phyloP scores from a whole-genome alignment of 2,113 vertebrate species.

The Brachionichthys hirsutus region DNA sequence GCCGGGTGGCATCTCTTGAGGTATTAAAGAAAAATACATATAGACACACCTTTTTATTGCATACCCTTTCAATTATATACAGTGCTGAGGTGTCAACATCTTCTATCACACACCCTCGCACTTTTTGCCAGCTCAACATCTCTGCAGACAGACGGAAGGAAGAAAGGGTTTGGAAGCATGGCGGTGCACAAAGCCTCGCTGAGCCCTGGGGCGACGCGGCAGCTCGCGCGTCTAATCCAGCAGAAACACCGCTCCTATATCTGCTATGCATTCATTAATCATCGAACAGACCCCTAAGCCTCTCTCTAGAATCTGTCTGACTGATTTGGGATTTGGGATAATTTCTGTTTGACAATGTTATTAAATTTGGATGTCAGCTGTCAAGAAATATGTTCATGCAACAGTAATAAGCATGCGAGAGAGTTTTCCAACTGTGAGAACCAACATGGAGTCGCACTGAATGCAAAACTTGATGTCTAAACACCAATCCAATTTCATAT shows the following conservation, averaged over 20 bases:
- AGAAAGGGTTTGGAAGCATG: conserved; percentile 10
- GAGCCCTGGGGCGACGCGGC: conserved; percentile 37
- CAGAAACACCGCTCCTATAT: conserved; percentile 40
- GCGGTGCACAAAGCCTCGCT: conserved; percentile 49
- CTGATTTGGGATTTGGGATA: conserved; percentile 45
- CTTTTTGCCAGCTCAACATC: conserved; percentile 34
- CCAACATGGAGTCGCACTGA: conserved; percentile 2
- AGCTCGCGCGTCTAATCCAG: conserved; percentile 42
- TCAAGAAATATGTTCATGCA: conserved; percentile 22
- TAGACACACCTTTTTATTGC: conserved; percentile 4
- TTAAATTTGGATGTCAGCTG: conserved; percentile 43
- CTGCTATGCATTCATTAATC: conserved; percentile 60
- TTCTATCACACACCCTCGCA: conserved; percentile 15
- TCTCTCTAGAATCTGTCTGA: conserved; percentile 47
- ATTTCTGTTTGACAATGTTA: conserved; percentile 50
- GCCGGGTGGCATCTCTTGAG: not conserved
- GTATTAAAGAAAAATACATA: conserved; percentile 1
- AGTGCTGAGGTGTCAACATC: conserved; percentile 19
- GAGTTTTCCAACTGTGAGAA: conserved; percentile 8
- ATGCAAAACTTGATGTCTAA: conserved; percentile 21
- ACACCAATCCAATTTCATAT: conserved; percentile 15
- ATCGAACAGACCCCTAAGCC: conserved; percentile 21
- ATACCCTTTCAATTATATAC: conserved; percentile 29
- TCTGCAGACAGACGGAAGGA: not conserved
- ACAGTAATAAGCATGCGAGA: conserved; percentile 25